Evolutionary conservation across 2,888 invertebrate species (phyloP).

Genomic region (Pheosia gnoma): DNA sequence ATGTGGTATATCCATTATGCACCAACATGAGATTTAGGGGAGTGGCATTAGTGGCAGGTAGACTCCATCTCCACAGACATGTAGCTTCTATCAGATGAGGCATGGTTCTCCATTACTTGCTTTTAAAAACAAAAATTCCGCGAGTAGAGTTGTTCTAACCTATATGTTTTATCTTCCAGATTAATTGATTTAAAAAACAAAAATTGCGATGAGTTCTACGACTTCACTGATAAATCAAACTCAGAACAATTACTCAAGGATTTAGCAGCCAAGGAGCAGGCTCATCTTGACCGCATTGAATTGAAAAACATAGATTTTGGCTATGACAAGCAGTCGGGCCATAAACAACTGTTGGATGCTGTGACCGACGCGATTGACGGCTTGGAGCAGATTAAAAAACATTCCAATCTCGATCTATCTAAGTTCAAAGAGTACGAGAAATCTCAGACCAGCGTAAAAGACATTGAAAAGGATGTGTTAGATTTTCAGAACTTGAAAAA

Average conservation of each 20-base stretch:
- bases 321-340: slow-evolving; percentile 61
- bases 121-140: too few species aligned
- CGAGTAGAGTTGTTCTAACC: neutral
- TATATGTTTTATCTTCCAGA: slow-evolving; percentile 48
- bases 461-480: slow-evolving; percentile 55
- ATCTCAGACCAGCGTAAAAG: slow-evolving; percentile 46
- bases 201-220: slow-evolving; percentile 55
- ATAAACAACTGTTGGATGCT: slow-evolving; percentile 68
- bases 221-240: slow-evolving; percentile 54
- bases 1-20: too few species aligned
- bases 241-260: slow-evolving; percentile 48
- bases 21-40: too few species aligned
- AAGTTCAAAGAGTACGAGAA: slow-evolving; percentile 64
- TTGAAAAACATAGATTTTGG: slow-evolving; percentile 72
- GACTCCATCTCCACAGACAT: too few species aligned
- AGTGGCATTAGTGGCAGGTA: too few species aligned
- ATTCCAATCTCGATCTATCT: slow-evolving; percentile 59
- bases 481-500: slow-evolving; percentile 60
- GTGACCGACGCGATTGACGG: slow-evolving; percentile 72
- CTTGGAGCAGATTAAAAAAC: slow-evolving; percentile 66
- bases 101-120: too few species aligned
- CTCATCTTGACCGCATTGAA: slow-evolving; percentile 59
- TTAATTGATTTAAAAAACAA: slow-evolving; percentile 61
- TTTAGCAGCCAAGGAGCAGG: slow-evolving; percentile 52
- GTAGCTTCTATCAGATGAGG: too few species aligned